Conservation (phyloP, 2,888 invertebrate genomes). For the Cecidostiba fungosa region DNA sequence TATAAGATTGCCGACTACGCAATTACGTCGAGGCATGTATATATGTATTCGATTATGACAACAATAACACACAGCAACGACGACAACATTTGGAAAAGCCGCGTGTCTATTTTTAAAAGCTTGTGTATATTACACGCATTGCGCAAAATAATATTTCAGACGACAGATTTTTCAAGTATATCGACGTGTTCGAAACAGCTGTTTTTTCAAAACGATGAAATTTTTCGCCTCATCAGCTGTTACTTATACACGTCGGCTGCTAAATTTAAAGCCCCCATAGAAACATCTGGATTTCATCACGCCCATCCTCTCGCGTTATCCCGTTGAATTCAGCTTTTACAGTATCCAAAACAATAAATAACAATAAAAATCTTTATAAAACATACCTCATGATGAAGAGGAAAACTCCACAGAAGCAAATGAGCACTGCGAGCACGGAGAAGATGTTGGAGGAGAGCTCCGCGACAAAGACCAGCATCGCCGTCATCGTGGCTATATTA, state of each 20-base stretch:
- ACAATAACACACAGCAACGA: not conserved
- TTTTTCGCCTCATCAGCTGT: constrained; percentile 20
- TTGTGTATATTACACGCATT: too few relatives aligned
- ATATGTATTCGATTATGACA: not conserved
- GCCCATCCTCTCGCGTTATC: not conserved
- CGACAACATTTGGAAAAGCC: not conserved
- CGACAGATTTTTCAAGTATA: not conserved
- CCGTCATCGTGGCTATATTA: constrained; percentile 79
- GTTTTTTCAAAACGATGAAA: not conserved
- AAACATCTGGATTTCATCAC: not conserved
- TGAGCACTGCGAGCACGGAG: constrained; percentile 87
- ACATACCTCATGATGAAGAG: constrained; percentile 87
- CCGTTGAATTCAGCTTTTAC: not conserved
- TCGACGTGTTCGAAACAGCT: not conserved
- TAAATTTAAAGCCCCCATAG: not conserved
- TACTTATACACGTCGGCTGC: not conserved
- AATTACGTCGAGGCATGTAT: not conserved
- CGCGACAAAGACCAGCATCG: constrained; percentile 85
- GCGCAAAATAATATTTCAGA: too few relatives aligned
- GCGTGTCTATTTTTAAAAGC: not conserved
- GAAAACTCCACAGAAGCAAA: constrained; percentile 88
- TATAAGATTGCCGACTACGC: not conserved
- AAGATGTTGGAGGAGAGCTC: constrained; percentile 88
- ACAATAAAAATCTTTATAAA: constrained; percentile 64
- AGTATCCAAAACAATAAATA: constrained; percentile 65